A percentile compares a stretch with the other conserved stretches of the same genome.
These are phyloP conservation scores for Mimas tiliae DNA, from an alignment of 2,888 invertebrate species.

Conservation along the genomic window DNA sequence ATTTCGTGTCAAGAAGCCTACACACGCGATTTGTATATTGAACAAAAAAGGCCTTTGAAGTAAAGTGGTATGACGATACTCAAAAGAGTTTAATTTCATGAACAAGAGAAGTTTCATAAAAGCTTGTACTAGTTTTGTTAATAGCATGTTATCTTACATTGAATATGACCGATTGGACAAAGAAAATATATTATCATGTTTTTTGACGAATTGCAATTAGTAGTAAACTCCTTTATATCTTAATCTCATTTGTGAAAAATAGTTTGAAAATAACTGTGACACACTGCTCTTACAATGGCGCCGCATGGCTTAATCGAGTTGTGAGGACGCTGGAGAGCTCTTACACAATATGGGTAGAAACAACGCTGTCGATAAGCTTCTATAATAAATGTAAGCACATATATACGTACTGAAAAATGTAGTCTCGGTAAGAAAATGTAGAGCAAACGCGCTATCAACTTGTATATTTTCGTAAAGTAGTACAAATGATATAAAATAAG, in stretches of 20 bases:
- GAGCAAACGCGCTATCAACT: neutral
- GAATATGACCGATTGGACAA: too few species aligned
- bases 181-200: too few species aligned
- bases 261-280: neutral
- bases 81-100: neutral
- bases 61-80: neutral
- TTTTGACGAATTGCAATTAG: too few species aligned
- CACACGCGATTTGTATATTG: constrained; percentile 45
- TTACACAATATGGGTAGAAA: neutral
- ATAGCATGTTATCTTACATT: neutral
- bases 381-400: neutral
- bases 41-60: neutral
- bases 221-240: too few species aligned
- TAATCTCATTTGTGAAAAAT: too few species aligned
- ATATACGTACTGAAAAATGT: constrained; percentile 5
- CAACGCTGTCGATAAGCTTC: neutral
- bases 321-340: neutral
- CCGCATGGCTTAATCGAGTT: constrained; percentile 5
- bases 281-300: neutral
- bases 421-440: neutral
- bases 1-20: constrained; percentile 63
- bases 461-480: neutral
- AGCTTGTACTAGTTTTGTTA: neutral
- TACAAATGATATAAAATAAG: neutral
- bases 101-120: neutral